Percentiles rank a stretch among this genome's conserved stretches.
Evolutionary conservation across 2,797 vertebrate genomes (phyloP).

Genomic region (Sebastes goodei): DNA sequence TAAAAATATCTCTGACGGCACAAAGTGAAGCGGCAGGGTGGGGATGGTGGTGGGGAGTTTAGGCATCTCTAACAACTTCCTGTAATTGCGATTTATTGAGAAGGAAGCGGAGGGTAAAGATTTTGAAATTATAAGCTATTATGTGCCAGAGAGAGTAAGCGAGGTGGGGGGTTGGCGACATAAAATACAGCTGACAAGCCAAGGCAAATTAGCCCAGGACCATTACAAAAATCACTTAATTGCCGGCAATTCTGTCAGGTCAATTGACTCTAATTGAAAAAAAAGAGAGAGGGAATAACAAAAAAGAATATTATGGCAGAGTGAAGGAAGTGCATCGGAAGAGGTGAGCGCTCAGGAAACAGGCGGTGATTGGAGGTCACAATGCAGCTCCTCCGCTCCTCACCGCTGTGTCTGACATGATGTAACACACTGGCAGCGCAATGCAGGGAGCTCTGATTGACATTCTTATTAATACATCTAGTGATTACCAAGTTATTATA

Average conservation of each 20-base stretch:
- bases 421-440: conserved; percentile 28
- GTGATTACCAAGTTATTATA: neutral
- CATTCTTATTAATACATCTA: neutral
- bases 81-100: conserved; percentile 99
- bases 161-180: conserved; percentile 90
- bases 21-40: conserved; percentile 77
- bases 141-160: conserved; percentile 89
- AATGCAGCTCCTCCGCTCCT: conserved; percentile 26
- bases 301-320: conserved; percentile 88
- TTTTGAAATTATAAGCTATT: conserved; percentile 99
- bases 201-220: conserved; percentile 98
- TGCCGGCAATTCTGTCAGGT: conserved; percentile 99
- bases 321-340: conserved; percentile 79
- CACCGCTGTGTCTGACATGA: conserved; percentile 30
- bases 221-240: conserved; percentile 99
- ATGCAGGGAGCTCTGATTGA: neutral
- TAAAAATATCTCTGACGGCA: conserved; percentile 87
- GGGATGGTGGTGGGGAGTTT: conserved; percentile 53
- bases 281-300: conserved; percentile 67
- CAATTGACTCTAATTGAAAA: conserved; percentile 99
- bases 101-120: conserved; percentile 98
- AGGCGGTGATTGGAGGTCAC: conserved; percentile 84
- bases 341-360: conserved; percentile 90
- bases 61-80: conserved; percentile 98
- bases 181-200: conserved; percentile 99